A percentile compares a stretch with the other conserved stretches of the same genome.
Evolutionary conservation across 2,113 vertebrate species (phyloP).

Genomic region (Malurus melanocephalus): DNA sequence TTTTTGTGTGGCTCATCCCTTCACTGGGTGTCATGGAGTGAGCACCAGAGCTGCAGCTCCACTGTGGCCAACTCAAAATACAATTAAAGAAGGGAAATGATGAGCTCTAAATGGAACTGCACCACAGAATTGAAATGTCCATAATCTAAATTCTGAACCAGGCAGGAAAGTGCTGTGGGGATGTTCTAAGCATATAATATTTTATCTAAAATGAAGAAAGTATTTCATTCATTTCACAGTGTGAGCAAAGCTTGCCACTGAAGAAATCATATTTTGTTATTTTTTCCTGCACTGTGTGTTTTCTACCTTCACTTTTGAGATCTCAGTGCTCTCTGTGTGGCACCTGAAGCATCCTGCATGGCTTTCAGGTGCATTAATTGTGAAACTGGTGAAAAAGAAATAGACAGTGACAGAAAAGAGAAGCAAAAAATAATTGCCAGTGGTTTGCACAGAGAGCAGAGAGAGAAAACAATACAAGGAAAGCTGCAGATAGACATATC

Average conservation of each 20-base stretch:
- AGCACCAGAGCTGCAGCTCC: neutral
- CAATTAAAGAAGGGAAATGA: neutral
- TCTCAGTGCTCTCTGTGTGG: neutral
- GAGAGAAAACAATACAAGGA: neutral
- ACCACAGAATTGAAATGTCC: neutral
- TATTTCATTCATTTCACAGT: neutral
- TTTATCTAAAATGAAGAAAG: neutral
- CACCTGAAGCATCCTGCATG: neutral
- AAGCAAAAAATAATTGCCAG: neutral
- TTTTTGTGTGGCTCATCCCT: neutral
- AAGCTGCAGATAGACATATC: neutral
- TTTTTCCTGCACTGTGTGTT: neutral
- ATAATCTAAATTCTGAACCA: neutral
- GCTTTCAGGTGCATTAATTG: neutral
- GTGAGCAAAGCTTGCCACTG: neutral
- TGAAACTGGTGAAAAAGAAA: neutral
- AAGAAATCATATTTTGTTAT: neutral
- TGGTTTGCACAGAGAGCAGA: neutral
- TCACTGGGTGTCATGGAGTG: neutral
- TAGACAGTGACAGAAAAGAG: neutral
- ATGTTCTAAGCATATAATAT: neutral
- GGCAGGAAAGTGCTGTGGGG: neutral
- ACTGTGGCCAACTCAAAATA: neutral
- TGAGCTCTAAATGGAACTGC: neutral
- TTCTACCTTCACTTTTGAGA: neutral